Base-by-base conservation (phyloP, 1,140 invertebrate species). In the Neodiprion pinetum region DNA sequence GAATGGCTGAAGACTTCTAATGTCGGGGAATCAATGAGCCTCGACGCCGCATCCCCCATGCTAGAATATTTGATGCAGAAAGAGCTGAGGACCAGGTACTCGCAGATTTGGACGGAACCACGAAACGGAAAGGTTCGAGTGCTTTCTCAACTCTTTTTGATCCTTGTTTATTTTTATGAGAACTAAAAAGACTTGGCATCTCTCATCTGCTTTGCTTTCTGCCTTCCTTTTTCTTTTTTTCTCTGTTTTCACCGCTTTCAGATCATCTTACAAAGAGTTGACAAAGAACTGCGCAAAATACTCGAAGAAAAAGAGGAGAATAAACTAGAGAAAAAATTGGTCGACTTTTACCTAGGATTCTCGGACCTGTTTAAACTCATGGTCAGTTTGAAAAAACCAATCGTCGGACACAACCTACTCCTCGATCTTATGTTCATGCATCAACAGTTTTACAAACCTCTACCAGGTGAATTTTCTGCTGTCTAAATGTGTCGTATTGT, bases 331-430 rank as follows among this genome's bases (percentile, higher is more conserved):
- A 72, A 87, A 17, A 53, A 73, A 67, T 78, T 93, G 47, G 77
- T 93, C 40, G 85, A 90, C 67, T 81, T 86, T 73, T 85, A 92
- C 67, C 76, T 90, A 73, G 94, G 94, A 28, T 95, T 95, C 83
- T 91, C 93, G 11, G 90, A 90, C 83, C 83, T 96, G 14, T 92
- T 95, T 74, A 86, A 91, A 65, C 76, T 93, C 0, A 80, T 96
- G 7, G 82, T 85, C 12, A 79, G 83, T 4, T 80, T 89, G 14
- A 90, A 92, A 76, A 94, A 94, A 88, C 94, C 94, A 23, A 89
- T 96, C 49, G 85, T 95, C 50, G 94, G 93, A 0, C 95, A 96
- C 84, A 96, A 96, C 86, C 81, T 92, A 50, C 89, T 94, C 53
- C 81, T 93, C 72, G 95, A 96, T 86, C 81, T 94, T 7, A 85